phyloP scores from a whole-genome alignment of 1,140 invertebrate species.

The Panagrolaimus sp. region DNA sequence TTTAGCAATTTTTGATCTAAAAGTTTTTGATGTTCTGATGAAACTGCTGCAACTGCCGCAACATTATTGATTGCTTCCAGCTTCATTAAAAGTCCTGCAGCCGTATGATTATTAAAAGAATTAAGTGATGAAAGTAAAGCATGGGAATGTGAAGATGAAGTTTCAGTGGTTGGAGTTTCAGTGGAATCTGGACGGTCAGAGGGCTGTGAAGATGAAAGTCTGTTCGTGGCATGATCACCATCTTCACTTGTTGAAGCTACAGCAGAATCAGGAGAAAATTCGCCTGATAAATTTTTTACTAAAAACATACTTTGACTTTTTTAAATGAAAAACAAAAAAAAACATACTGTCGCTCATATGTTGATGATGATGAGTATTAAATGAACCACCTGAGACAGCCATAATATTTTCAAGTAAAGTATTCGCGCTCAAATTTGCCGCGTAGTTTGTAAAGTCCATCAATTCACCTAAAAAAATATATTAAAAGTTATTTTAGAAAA shows the following conservation, averaged over 20 bases:
- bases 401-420: conserved; percentile 29
- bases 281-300: conserved; percentile 2
- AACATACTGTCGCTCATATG: neutral
- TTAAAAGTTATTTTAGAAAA: neutral
- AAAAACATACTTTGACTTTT: neutral
- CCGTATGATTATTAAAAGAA: neutral
- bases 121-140: neutral
- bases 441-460: conserved; percentile 21
- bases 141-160: too few relatives aligned
- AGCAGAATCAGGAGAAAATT: conserved; percentile 42
- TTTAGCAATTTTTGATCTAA: neutral
- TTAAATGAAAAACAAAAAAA: neutral
- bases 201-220: neutral
- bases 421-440: conserved; percentile 21
- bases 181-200: neutral
- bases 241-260: conserved; percentile 41
- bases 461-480: conserved; percentile 14
- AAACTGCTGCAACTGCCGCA: neutral
- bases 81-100: neutral
- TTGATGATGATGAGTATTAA: conserved; percentile 13
- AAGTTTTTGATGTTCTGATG: neutral
- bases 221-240: conserved; percentile 19
- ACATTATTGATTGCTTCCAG: neutral
- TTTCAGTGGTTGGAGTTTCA: neutral
- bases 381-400: conserved; percentile 22